Percentiles rank a stretch among this genome's conserved stretches.
Conservation (phyloP, 53 echinoderm and acorn worm species). For the Henricia sp. region DNA sequence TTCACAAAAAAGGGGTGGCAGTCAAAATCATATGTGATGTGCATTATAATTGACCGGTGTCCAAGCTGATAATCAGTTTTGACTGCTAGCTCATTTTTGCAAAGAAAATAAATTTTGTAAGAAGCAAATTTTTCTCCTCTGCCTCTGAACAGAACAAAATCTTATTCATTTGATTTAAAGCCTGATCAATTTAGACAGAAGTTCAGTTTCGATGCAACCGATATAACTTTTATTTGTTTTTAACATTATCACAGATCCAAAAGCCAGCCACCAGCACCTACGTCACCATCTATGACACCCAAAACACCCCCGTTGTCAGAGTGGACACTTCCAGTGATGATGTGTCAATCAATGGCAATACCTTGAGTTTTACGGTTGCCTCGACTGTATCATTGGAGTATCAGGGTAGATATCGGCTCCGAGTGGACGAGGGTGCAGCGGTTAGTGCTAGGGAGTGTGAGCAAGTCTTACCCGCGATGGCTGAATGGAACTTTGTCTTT, state of each 20-base stretch:
- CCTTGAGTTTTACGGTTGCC: constrained; percentile 33
- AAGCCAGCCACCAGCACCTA: constrained; percentile 27
- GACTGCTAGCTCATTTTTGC: no score
- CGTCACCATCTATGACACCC: constrained; percentile 37
- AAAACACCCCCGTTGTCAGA: constrained; percentile 27
- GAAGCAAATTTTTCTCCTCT: no score
- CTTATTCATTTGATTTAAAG: no score
- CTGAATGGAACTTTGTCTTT: constrained; percentile 42
- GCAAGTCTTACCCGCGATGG: constrained; percentile 21
- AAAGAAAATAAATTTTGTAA: no score
- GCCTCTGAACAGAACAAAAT: no score
- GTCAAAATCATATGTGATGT: no score
- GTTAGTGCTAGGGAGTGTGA: constrained; percentile 52
- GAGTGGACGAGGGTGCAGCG: constrained; percentile 58
- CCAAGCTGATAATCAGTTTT: no score
- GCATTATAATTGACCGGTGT: no score
- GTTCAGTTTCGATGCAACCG: no score
- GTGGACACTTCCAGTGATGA: constrained; percentile 52
- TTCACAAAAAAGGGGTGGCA: no score
- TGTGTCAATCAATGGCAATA: constrained; percentile 21
- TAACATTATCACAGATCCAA: constrained; percentile 18
- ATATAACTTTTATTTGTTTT: neutral
- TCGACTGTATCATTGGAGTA: constrained; percentile 40
- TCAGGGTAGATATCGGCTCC: constrained; percentile 31
- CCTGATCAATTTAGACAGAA: no score